Conservation (phyloP, 1,140 invertebrate genomes). For the Dendroctonus valens region DNA sequence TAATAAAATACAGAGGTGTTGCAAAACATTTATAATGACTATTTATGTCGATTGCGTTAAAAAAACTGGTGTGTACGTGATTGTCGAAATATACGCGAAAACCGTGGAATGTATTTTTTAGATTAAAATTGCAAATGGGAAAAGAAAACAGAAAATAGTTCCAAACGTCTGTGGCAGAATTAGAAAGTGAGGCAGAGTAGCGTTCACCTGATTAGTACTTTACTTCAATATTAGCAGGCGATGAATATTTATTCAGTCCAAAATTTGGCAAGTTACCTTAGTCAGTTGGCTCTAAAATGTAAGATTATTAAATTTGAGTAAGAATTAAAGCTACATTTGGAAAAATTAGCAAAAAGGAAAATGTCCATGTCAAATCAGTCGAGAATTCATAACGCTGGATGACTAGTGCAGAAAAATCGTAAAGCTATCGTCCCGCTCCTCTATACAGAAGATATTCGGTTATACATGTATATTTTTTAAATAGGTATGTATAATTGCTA, state of each 20-base stretch:
- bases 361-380: constrained; percentile 10
- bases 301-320: not conserved
- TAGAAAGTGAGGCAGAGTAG: too few relatives aligned
- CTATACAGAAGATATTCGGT: constrained; percentile 44
- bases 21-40: too few relatives aligned
- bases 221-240: not conserved
- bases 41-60: too few relatives aligned
- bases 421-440: constrained; percentile 42
- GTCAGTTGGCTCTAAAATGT: not conserved
- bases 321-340: not conserved
- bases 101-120: too few relatives aligned
- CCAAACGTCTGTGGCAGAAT: too few relatives aligned
- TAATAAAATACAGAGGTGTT: too few relatives aligned
- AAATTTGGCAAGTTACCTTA: not conserved
- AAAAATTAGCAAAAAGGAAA: constrained; percentile 4
- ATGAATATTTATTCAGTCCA: not conserved
- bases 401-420: constrained; percentile 36
- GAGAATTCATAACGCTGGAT: constrained; percentile 22
- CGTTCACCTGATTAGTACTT: too few relatives aligned
- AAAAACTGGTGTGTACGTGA: too few relatives aligned
- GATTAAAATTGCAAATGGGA: too few relatives aligned
- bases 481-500: constrained; percentile 52
- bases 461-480: constrained; percentile 42
- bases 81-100: too few relatives aligned
- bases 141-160: too few relatives aligned